Percentiles rank a stretch among this genome's conserved stretches.
phyloP scores from a whole-genome alignment of 35 echinoderm and acorn worm species.

The Ptychodera flava region DNA sequence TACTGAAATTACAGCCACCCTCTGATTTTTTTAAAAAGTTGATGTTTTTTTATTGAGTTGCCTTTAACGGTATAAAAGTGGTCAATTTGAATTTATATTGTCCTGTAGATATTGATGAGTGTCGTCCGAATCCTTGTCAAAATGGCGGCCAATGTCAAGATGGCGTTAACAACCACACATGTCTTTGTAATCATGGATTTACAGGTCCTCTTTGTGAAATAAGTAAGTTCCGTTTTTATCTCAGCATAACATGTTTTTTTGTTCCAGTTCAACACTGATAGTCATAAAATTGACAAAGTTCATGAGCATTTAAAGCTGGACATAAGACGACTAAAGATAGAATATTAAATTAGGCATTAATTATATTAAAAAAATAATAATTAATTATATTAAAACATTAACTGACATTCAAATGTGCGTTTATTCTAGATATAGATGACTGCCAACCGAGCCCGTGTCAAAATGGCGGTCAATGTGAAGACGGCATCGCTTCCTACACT shows the following conservation, averaged over 20 bases:
- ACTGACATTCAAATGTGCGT: neutral
- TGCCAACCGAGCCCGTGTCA: neutral
- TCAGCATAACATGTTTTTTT: neutral
- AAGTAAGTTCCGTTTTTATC: neutral
- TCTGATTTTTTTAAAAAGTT: neutral
- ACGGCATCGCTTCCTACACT: neutral
- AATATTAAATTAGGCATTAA: neutral
- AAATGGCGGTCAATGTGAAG: neutral
- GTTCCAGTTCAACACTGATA: neutral
- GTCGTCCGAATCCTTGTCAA: neutral
- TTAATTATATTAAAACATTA: neutral
- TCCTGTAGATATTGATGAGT: neutral
- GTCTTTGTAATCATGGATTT: neutral
- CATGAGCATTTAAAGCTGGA: too few relatives aligned
- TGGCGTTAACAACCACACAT: neutral
- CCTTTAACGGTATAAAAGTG: neutral
- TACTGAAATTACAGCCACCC: neutral
- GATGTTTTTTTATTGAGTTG: neutral
- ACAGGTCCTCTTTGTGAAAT: neutral
- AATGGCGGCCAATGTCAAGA: constrained; percentile 10
- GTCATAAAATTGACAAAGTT: too few relatives aligned
- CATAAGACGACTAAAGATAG: too few relatives aligned
- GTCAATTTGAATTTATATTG: neutral
- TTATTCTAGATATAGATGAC: constrained; percentile 4
- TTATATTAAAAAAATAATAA: neutral